phyloP scores from a whole-genome alignment of 2,113 vertebrate genomes.

The Boulengeromyrus knoepffleri region DNA sequence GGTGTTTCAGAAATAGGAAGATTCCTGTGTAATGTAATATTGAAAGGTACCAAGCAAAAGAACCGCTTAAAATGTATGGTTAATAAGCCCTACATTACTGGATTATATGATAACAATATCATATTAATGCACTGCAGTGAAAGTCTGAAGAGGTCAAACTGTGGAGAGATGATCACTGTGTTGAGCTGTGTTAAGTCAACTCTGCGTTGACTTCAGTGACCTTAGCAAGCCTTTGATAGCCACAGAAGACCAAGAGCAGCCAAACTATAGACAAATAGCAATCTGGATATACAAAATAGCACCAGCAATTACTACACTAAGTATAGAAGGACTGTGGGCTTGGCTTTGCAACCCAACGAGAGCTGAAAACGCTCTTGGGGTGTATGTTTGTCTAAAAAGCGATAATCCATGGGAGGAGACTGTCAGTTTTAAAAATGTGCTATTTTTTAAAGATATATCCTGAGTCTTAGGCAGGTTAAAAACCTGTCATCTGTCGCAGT shows the following conservation, averaged over 20 bases:
- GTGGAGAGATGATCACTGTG: neutral
- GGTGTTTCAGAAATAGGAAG: neutral
- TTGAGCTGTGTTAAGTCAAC: neutral
- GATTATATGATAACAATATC: neutral
- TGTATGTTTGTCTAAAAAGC: neutral
- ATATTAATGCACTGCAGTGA: neutral
- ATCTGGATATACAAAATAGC: neutral
- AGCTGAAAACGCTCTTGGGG: neutral
- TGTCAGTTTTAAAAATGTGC: neutral
- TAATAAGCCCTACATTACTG: neutral
- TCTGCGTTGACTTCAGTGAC: neutral
- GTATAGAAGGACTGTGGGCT: conserved; percentile 12
- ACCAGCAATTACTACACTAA: conserved; percentile 15
- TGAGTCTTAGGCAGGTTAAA: neutral
- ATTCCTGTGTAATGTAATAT: neutral
- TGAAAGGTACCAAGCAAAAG: neutral
- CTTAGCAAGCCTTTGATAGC: neutral
- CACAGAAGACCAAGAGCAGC: neutral
- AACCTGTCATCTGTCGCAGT: neutral
- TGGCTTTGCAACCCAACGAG: neutral
- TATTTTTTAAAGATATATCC: neutral
- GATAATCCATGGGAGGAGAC: neutral
- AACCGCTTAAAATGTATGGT: neutral
- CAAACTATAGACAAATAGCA: conserved; percentile 11
- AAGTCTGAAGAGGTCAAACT: neutral